Base-by-base conservation (phyloP, 1,140 invertebrate species). In the Caenorhabditis inopinata region DNA sequence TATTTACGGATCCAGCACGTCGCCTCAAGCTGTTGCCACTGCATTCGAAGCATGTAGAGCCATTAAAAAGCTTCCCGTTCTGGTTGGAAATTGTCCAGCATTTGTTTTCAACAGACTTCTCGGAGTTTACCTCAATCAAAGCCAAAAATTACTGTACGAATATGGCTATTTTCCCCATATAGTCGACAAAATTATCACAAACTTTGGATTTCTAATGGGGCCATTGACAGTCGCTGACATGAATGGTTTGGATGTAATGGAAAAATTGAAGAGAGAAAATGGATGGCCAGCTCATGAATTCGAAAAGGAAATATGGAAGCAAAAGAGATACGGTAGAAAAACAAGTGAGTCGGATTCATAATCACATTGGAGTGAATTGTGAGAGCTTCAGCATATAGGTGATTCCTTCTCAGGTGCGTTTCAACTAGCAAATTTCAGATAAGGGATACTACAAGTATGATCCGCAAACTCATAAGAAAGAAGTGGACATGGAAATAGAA, bases 81-180 rank as follows among this genome's bases (percentile, higher is more conserved):
- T 90, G 27, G 89, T 89, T 12, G 87, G 85, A 48, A 87, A 88
- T 42, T 90, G 89, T 80, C 83, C 86, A 58, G 85, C 85, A 9
- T 90, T 90, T 85, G 86, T 89, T 25, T 89, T 87, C 21, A 90
- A 90, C 79, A 85, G 89, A 74, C 86, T 89, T 83, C 74, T 86
- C 9, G 49, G 32, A n/a, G 85, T 82, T 14, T 87, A 85, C 78
- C 29, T 38, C n/a, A 48, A 48, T 74, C 78, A 79, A 25, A 88
- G 89, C 81, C 83, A 80, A 14, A 49, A 46, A 49, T 38, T 84
- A 18, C 29, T 89, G 68, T 74, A 88, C 45, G 87, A 89, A 74
- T 88, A 89, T 78, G 89, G 89, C 12, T 82, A 83, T 29, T 35
- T 81, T 4, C 88, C 88, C 0, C 79, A 87, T n/a, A 76, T 89